Conservation (phyloP, 1,140 invertebrate genomes). For the Rhynchophorus ferrugineus region DNA sequence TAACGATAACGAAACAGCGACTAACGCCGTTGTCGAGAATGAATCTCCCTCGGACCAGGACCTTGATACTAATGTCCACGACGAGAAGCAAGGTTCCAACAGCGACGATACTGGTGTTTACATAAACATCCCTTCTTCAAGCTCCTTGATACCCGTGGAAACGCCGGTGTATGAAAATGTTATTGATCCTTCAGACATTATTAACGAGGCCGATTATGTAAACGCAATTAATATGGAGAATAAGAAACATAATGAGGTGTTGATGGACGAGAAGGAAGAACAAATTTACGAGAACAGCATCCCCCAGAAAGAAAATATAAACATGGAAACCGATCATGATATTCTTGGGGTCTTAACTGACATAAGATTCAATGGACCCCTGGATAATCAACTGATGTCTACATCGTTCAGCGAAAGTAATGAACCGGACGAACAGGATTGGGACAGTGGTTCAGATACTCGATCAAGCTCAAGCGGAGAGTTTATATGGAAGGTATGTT, state of each 20-base stretch:
- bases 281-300: slow-evolving; percentile 3
- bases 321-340: slow-evolving; percentile 24
- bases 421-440: slow-evolving; percentile 43
- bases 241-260: slow-evolving; percentile 20
- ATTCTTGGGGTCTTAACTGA: slow-evolving; percentile 36
- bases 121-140: slow-evolving; percentile 8
- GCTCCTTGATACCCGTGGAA: not conserved
- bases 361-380: slow-evolving; percentile 38
- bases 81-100: slow-evolving; percentile 5
- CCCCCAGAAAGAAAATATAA: slow-evolving; percentile 15
- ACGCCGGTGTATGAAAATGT: slow-evolving; percentile 17
- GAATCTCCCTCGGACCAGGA: too few species aligned
- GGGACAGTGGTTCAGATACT: slow-evolving; percentile 51
- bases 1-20: not conserved
- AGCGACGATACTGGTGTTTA: slow-evolving; percentile 13
- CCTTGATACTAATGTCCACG: too few species aligned
- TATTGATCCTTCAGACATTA: slow-evolving; percentile 9
- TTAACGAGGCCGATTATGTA: slow-evolving; percentile 28
- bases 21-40: not conserved
- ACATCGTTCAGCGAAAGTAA: slow-evolving; percentile 41
- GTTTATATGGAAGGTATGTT: slow-evolving; percentile 69
- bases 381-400: slow-evolving; percentile 37
- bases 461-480: slow-evolving; percentile 61
- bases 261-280: slow-evolving; percentile 3
- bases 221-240: slow-evolving; percentile 26